Conservation (phyloP, 2,888 invertebrate species). For the Laspeyria flexula region DNA sequence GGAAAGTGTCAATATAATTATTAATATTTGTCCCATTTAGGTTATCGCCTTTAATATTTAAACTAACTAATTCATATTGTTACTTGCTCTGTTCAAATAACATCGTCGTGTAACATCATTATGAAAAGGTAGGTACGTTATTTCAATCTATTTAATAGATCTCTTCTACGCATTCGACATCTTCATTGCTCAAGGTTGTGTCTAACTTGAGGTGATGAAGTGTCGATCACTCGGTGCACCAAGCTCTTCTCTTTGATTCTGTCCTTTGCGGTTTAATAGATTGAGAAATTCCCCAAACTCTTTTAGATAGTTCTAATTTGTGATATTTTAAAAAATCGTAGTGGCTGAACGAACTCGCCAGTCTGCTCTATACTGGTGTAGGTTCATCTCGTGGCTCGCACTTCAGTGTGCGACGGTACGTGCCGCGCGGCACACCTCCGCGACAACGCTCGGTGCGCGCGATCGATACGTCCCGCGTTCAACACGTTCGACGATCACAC, state of each 20-base stretch:
- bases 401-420: conserved; percentile 73
- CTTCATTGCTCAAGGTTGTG: no score
- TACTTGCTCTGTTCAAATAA: not conserved
- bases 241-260: no score
- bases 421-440: conserved; percentile 63
- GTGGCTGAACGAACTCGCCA: conserved; percentile 21
- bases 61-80: not conserved
- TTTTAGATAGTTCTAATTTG: no score
- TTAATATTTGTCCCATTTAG: not conserved
- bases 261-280: no score
- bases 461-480: conserved; percentile 43
- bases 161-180: no score
- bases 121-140: no score
- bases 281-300: no score
- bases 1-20: conserved; percentile 1
- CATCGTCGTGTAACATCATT: not conserved
- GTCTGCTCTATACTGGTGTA: conserved; percentile 49
- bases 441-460: conserved; percentile 32
- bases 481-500: conserved; percentile 44
- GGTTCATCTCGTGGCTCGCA: conserved; percentile 45
- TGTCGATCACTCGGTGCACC: no score
- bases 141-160: no score
- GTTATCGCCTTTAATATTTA: not conserved
- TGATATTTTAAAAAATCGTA: no score
- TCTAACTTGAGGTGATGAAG: no score